Conservation (phyloP, 1,140 invertebrate genomes). For the Portunus trituberculatus region DNA sequence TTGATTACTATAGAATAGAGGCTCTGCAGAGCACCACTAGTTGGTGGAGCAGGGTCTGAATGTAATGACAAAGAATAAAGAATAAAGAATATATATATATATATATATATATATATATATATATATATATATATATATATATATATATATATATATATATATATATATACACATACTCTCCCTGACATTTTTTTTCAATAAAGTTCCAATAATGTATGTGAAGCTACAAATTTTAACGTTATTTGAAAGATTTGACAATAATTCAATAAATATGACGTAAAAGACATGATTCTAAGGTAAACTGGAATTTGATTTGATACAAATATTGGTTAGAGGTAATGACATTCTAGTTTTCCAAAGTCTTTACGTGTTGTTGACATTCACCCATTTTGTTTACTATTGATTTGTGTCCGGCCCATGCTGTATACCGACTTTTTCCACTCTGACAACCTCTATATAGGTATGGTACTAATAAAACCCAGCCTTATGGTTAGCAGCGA, state of each 20-base stretch:
- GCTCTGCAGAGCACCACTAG: no score
- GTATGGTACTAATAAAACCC: constrained; percentile 57
- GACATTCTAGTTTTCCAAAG: constrained; percentile 30
- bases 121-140: no score
- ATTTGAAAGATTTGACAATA: no score
- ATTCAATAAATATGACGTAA: not conserved
- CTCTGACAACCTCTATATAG: constrained; percentile 56
- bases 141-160: no score
- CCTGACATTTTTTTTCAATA: not conserved
- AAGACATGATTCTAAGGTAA: no score
- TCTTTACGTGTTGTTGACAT: constrained; percentile 69
- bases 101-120: no score
- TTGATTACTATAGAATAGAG: no score
- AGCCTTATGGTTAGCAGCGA: not conserved
- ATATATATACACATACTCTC: not conserved
- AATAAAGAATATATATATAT: no score
- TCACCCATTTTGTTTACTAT: constrained; percentile 68
- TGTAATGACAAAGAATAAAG: no score
- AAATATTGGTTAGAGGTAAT: no score
- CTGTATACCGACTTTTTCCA: not conserved
- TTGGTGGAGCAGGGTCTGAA: no score
- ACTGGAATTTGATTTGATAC: no score
- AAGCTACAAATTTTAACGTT: not conserved
- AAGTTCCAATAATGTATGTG: not conserved
- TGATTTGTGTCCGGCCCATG: constrained; percentile 64